phyloP scores from a whole-genome alignment of 2,797 vertebrate genomes.

The Pangasius larnaudii region DNA sequence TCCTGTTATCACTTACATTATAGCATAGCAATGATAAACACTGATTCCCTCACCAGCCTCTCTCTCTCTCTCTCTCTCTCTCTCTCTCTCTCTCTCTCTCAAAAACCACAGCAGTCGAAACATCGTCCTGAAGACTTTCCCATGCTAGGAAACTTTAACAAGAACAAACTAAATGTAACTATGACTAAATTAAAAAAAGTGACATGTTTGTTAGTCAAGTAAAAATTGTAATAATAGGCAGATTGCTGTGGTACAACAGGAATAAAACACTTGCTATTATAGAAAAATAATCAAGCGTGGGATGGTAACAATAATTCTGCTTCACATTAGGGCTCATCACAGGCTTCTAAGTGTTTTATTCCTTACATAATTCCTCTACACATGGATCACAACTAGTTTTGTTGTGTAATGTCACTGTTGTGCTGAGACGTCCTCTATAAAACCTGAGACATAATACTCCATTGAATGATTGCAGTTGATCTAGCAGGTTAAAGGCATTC shows the following conservation, averaged over 20 bases:
- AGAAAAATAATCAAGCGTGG: background rate
- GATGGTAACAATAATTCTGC: background rate
- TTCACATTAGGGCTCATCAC: background rate
- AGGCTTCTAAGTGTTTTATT: background rate
- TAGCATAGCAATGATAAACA: background rate
- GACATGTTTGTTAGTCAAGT: background rate
- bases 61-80: background rate
- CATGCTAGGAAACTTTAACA: background rate
- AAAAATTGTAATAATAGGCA: background rate
- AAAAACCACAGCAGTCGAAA: too few species aligned
- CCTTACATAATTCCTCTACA: background rate
- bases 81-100: background rate
- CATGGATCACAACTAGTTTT: background rate
- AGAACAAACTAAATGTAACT: background rate
- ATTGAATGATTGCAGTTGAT: constrained; percentile 8
- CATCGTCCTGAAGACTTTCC: background rate
- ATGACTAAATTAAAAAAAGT: background rate
- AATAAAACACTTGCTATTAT: background rate
- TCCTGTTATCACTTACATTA: background rate
- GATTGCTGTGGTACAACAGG: background rate
- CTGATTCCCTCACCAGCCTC: too few species aligned
- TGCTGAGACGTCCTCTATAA: background rate
- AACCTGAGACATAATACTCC: background rate
- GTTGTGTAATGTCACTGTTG: background rate
- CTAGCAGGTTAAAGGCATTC: constrained; percentile 1